phyloP scores from a whole-genome alignment of 2,797 vertebrate genomes.

The Lagorchestes hirsutus region DNA sequence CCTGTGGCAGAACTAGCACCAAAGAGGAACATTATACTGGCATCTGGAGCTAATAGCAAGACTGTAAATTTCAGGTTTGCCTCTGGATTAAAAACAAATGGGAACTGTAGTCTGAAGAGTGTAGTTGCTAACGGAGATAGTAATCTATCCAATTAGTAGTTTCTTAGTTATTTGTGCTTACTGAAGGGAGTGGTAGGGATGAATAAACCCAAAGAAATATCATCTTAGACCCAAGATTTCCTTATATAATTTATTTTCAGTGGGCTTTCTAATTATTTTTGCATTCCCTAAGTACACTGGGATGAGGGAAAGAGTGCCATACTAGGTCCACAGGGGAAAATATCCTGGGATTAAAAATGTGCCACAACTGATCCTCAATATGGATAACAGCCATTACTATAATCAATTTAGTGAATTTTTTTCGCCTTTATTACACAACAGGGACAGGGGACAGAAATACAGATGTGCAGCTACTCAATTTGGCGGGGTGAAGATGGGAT shows the following conservation, averaged over 20 bases:
- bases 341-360: constrained; percentile 20
- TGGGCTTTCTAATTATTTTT: background rate
- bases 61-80: background rate
- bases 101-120: background rate
- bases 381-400: background rate
- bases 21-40: background rate
- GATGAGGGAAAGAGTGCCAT: constrained; percentile 25
- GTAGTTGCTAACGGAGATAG: background rate
- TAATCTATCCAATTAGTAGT: background rate
- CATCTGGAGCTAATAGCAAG: background rate
- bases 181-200: background rate
- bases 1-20: background rate
- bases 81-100: background rate
- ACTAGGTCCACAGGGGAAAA: constrained; percentile 29
- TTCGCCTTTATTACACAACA: constrained; percentile 46
- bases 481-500: background rate
- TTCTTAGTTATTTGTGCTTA: background rate
- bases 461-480: background rate
- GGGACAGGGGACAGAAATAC: constrained; percentile 38
- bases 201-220: background rate
- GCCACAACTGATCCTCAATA: constrained; percentile 17
- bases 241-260: background rate
- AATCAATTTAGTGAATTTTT: constrained; percentile 44
- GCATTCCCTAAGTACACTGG: constrained; percentile 41
- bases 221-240: background rate